Evolutionary conservation across 2,113 vertebrate genomes (phyloP).

Genomic region (Toxotes chatareus): DNA sequence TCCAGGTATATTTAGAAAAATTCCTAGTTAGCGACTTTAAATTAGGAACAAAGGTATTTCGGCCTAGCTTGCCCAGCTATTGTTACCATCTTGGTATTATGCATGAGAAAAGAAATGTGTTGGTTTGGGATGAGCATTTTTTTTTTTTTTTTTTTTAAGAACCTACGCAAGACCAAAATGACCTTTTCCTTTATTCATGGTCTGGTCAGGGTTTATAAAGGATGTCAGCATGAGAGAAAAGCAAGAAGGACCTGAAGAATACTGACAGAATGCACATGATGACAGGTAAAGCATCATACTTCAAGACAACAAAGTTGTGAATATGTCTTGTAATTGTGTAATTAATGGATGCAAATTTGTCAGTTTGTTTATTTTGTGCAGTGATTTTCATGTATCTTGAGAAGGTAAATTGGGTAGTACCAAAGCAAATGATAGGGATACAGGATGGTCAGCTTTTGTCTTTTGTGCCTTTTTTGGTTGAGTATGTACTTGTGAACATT

Average conservation of each 20-base stretch:
- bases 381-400: not conserved
- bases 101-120: constrained; percentile 36
- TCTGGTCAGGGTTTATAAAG: constrained; percentile 69
- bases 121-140: constrained; percentile 16
- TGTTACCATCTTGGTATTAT: constrained; percentile 32
- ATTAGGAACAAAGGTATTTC: not conserved
- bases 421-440: not conserved
- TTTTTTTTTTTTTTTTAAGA: constrained; percentile 48
- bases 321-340: not conserved
- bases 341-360: not conserved
- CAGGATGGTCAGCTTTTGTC: not conserved
- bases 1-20: not conserved
- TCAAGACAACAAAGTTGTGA: not conserved
- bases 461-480: not conserved
- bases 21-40: not conserved
- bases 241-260: constrained; percentile 13
- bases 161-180: constrained; percentile 46
- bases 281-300: constrained; percentile 63
- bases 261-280: constrained; percentile 64
- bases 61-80: not conserved
- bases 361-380: not conserved
- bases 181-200: constrained; percentile 67
- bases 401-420: not conserved
- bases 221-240: not conserved
- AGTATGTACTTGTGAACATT: constrained; percentile 8